phyloP scores from a whole-genome alignment of 2,113 vertebrate genomes.

The Ammodramus savannarum region DNA sequence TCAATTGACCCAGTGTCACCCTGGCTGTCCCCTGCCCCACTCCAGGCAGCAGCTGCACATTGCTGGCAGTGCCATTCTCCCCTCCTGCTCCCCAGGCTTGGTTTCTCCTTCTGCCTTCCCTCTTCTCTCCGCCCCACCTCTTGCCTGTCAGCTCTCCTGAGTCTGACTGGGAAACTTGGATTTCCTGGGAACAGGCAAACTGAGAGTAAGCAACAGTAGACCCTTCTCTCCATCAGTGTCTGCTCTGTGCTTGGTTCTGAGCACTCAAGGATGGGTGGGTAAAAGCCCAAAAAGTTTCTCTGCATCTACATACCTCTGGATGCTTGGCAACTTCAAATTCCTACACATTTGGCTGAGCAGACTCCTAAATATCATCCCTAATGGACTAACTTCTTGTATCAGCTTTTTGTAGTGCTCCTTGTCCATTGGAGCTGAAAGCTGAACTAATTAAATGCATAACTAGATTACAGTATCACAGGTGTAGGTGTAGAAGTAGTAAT shows the following conservation, averaged over 20 bases:
- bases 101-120: not conserved
- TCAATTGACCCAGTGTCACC: not conserved
- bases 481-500: not conserved
- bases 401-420: not conserved
- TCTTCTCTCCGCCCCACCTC: not conserved
- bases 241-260: not conserved
- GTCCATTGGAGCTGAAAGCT: not conserved
- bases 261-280: not conserved
- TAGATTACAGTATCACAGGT: not conserved
- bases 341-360: not conserved
- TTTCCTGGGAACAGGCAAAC: not conserved
- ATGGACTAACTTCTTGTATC: not conserved
- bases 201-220: not conserved
- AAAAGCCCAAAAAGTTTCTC: not conserved
- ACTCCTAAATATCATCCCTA: not conserved
- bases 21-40: not conserved
- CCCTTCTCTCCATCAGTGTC: not conserved
- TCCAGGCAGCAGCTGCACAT: fast-evolving
- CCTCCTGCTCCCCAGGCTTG: not conserved
- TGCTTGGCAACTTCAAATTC: not conserved
- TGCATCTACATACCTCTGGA: not conserved
- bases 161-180: not conserved
- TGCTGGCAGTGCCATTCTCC: not conserved
- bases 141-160: not conserved
- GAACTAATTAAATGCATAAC: not conserved